Conservation (phyloP, 2,888 invertebrate species). For the Coelopa pilipes region DNA sequence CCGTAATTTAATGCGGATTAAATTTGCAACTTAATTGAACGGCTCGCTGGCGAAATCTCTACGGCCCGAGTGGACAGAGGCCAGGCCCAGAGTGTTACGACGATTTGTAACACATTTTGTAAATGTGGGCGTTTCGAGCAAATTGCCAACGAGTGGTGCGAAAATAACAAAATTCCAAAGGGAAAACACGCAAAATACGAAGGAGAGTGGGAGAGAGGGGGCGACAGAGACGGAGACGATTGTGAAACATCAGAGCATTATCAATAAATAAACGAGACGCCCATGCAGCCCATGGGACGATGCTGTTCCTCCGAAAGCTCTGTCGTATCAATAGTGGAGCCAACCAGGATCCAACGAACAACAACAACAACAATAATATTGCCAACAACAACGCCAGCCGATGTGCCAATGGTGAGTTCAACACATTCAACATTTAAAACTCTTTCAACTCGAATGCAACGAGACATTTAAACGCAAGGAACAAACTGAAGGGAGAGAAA, state of each 20-base stretch:
- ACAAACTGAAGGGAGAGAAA: no score
- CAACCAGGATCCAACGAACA: constrained; percentile 39
- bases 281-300: constrained; percentile 10
- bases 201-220: no score
- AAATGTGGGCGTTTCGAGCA: constrained; percentile 3
- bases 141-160: not conserved
- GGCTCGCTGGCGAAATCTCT: not conserved
- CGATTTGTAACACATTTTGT: constrained; percentile 5
- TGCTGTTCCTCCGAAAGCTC: constrained; percentile 46
- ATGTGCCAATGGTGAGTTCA: not conserved
- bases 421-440: constrained; percentile 1
- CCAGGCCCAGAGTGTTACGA: not conserved
- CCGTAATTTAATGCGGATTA: constrained; percentile 16
- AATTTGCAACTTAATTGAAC: not conserved
- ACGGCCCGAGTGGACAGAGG: not conserved
- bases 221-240: not conserved
- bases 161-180: not conserved
- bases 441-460: not conserved
- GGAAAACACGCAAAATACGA: not conserved
- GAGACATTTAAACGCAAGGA: no score
- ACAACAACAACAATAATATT: constrained; percentile 31
- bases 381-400: not conserved
- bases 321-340: constrained; percentile 43
- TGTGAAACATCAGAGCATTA: not conserved
- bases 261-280: constrained; percentile 19